A percentile compares a stretch with the other conserved stretches of the same genome.
Conservation (phyloP, 2,888 invertebrate genomes). For the Polymixis lichenea region DNA sequence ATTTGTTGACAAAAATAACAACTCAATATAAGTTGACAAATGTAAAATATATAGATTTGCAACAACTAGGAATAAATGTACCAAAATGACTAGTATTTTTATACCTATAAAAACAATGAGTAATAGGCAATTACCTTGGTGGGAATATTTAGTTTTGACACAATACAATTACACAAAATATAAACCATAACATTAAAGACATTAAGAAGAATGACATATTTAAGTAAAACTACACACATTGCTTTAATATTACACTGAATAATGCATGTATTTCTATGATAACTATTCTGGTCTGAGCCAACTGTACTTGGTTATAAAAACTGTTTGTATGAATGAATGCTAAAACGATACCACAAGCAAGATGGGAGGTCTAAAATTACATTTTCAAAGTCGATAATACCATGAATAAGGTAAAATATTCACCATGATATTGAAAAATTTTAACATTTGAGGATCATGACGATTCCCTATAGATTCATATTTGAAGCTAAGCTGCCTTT, state of each 20-base stretch:
- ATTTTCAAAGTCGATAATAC: background rate
- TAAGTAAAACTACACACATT: background rate
- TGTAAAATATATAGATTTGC: background rate
- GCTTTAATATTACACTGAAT: background rate
- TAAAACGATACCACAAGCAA: constrained; percentile 6
- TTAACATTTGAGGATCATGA: constrained; percentile 29
- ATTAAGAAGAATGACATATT: background rate
- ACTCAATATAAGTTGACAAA: background rate
- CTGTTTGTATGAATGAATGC: constrained; percentile 12
- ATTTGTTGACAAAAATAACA: constrained; percentile 6
- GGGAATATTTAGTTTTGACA: background rate
- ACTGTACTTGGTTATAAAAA: constrained; percentile 17
- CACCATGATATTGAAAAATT: constrained; percentile 36
- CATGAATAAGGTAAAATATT: constrained; percentile 32
- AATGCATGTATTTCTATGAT: constrained; percentile 6
- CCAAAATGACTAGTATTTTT: background rate
- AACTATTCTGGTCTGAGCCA: constrained; percentile 1
- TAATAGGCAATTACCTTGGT: background rate
- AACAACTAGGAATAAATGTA: background rate
- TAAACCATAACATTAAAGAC: background rate
- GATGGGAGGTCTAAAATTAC: background rate
- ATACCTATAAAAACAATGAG: constrained; percentile 13
- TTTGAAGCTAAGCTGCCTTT: background rate
- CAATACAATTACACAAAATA: background rate
- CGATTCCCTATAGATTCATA: constrained; percentile 30